A percentile compares a stretch with the other conserved stretches of the same genome.
Evolutionary conservation across 2,888 invertebrate species (phyloP).

Genomic region (Cryptocephalus moraei): DNA sequence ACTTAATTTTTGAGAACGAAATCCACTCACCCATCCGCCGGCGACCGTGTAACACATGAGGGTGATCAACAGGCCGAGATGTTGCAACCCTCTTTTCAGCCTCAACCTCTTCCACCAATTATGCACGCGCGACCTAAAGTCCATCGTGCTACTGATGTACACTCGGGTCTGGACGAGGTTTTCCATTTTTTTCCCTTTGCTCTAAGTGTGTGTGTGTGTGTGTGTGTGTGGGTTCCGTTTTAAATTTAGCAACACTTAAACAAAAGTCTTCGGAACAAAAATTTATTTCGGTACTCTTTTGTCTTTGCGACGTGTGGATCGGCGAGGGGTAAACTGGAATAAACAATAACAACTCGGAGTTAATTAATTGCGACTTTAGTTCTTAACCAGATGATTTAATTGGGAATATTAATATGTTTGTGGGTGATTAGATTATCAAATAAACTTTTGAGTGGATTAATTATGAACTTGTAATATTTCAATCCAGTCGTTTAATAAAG

Average conservation of each 20-base stretch:
- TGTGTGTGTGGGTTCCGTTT: background rate
- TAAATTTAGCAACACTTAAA: background rate
- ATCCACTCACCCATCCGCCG: slow-evolving; percentile 64
- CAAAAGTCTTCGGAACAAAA: background rate
- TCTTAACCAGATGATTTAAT: no score
- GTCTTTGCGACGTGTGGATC: background rate
- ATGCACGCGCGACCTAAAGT: slow-evolving; percentile 29
- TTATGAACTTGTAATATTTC: no score
- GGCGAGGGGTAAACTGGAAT: no score
- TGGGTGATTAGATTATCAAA: no score
- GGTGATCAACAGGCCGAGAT: slow-evolving; percentile 63
- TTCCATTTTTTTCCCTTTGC: slow-evolving; percentile 9
- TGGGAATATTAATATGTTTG: no score
- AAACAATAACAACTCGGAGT: no score
- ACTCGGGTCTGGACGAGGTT: slow-evolving; percentile 21
- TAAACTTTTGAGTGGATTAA: no score
- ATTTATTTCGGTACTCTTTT: background rate
- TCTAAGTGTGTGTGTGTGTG: slow-evolving; percentile 1
- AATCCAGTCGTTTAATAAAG: no score
- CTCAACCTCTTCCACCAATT: slow-evolving; percentile 46
- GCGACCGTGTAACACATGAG: slow-evolving; percentile 68
- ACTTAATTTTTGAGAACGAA: no score
- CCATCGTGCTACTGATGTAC: slow-evolving; percentile 27
- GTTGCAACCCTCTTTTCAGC: slow-evolving; percentile 58
- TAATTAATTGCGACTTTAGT: no score